Evolutionary conservation across 2,113 vertebrate genomes (phyloP), one percentile per base, ranked within the genome.

Genomic region (Phoenicopterus ruber): DNA sequence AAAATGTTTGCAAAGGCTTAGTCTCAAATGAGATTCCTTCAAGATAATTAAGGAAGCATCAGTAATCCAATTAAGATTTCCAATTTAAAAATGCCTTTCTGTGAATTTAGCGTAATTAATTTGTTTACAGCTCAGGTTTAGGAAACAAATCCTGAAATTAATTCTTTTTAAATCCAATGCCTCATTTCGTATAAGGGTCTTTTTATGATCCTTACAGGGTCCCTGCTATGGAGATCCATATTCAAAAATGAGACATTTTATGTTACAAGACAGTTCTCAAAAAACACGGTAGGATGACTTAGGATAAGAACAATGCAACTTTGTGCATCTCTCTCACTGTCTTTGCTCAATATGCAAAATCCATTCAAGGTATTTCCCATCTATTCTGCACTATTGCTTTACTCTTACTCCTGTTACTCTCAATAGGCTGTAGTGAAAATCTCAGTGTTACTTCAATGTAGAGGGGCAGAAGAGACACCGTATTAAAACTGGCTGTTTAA

Each of bases 41-140:
- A 92, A 83, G 40, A 80, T 85, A 96, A 82, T 65, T 91, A 94
- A 92, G 49, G 32, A 92, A 91, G 25, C 65, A 88, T 38, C 47
- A 94, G 47, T 74, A 93, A 94, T 47, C 42, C 25, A 82, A 63
- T 58, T 9, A 90, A 78, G 82, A 94, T 67, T 81, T 93, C 66
- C 79, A 65, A 89, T 46, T 46, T 46, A 95, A 92, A 82, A 82
- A 80, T 29, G 24, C 28, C 92, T 73, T 93, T 94, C 54, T 94
- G 34, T 82, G 73, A 93, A 93, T 86, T 83, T 36, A 82, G n/a
- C 11, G 28, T 17, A 66, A 78, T 25, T 89, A 61, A 40, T 70
- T 78, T 84, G 34, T 89, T 81, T 79, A 62, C 46, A 90, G 42
- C 57, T 90, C 36, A 81, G 31, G 50, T 74, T 81, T 49, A 72